A percentile compares a stretch with the other conserved stretches of the same genome.
Conservation (phyloP, 2,888 invertebrate genomes). For the Brachypalpus laphriformis region DNA sequence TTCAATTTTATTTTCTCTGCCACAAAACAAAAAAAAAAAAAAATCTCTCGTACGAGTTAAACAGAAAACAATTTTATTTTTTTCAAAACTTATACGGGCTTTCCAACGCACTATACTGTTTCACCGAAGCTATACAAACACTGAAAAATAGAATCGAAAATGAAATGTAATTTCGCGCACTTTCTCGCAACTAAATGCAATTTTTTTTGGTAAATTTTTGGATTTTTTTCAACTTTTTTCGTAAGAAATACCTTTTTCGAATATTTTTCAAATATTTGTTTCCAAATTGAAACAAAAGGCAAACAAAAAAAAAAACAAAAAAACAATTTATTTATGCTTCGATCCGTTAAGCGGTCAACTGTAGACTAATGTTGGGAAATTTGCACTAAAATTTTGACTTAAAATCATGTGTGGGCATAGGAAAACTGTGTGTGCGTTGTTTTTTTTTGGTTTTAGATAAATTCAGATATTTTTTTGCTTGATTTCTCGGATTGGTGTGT, state of each 20-base stretch:
- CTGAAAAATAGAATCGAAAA: conserved; percentile 32
- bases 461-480: conserved; percentile 25
- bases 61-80: not conserved
- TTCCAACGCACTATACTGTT: conserved; percentile 34
- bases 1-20: not conserved
- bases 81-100: not conserved
- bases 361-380: conserved; percentile 64
- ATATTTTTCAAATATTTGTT: conserved; percentile 11
- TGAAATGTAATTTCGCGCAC: conserved; percentile 22
- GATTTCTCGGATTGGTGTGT: conserved; percentile 18
- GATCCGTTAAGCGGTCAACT: conserved; percentile 69
- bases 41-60: not conserved
- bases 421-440: conserved; percentile 37
- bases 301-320: too few relatives aligned
- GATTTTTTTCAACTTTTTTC: not conserved
- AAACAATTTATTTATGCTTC: conserved; percentile 62
- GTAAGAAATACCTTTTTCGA: not conserved
- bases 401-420: conserved; percentile 63
- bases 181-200: not conserved
- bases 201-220: not conserved
- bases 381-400: conserved; percentile 65
- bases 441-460: conserved; percentile 22
- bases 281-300: conserved; percentile 11
- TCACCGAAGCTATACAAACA: conserved; percentile 33
- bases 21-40: not conserved